Evolutionary conservation across 2,113 vertebrate species (phyloP).

Genomic region (Dasypus novemcinctus): DNA sequence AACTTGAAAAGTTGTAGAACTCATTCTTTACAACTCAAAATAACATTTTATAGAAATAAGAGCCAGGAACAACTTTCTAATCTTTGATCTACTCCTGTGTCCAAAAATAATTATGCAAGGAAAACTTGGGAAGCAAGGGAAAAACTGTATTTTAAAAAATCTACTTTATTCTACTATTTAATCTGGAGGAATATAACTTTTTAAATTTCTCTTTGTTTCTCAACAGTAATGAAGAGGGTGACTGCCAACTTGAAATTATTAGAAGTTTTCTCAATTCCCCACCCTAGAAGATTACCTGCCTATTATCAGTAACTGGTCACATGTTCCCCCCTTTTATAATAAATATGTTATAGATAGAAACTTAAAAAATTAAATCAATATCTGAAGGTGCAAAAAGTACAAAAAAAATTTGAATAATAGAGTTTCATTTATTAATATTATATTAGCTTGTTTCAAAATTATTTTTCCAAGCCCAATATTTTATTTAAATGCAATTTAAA

Average conservation of each 20-base stretch:
- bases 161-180: background rate
- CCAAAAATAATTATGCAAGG: background rate
- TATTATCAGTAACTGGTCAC: background rate
- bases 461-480: background rate
- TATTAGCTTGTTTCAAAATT: background rate
- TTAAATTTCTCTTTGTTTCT: background rate
- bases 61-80: background rate
- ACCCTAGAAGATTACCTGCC: background rate
- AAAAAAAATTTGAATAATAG: background rate
- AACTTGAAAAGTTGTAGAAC: conserved; percentile 7
- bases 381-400: background rate
- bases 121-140: background rate
- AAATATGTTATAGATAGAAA: background rate
- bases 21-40: conserved; percentile 1
- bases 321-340: background rate
- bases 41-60: background rate
- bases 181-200: background rate
- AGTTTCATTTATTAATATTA: background rate
- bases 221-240: background rate
- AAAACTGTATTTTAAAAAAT: background rate
- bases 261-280: background rate
- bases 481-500: conserved; percentile 4
- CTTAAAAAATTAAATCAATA: background rate
- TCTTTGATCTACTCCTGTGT: background rate
- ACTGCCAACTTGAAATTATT: background rate